Conservation (phyloP, 2,113 vertebrate species). For the Pelecanoides urinatrix region DNA sequence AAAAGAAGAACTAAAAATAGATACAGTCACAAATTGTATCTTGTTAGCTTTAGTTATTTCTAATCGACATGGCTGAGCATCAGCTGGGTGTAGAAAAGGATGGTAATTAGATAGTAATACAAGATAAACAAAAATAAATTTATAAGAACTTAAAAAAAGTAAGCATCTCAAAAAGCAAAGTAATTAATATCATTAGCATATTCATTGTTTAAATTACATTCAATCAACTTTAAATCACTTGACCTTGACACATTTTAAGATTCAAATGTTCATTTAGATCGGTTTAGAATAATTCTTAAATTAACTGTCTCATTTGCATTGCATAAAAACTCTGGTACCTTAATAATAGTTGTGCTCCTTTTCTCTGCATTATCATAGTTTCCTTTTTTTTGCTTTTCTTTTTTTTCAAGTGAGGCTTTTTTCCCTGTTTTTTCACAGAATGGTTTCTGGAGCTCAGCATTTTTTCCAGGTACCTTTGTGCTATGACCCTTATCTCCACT, state of each 20-base stretch:
- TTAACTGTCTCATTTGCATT: not conserved
- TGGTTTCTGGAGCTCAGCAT: not conserved
- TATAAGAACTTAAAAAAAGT: not conserved
- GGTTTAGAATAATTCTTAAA: constrained; percentile 19
- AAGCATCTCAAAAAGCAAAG: not conserved
- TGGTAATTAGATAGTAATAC: not conserved
- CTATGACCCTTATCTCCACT: not conserved
- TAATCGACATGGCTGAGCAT: not conserved
- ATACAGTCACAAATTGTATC: not conserved
- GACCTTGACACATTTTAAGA: not conserved
- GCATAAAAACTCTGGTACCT: not conserved
- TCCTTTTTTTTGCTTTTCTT: not conserved
- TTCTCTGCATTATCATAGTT: not conserved
- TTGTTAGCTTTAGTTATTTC: not conserved
- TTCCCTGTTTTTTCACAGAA: not conserved
- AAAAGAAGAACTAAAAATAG: not conserved
- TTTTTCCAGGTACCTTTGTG: not conserved
- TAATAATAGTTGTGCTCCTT: not conserved
- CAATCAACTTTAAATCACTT: constrained; percentile 32
- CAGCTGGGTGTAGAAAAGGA: not conserved
- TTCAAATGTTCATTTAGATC: constrained; percentile 1
- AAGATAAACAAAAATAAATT: not conserved
- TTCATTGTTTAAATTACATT: not conserved
- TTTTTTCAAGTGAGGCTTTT: not conserved
- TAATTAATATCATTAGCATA: not conserved